A percentile compares a stretch with the other conserved stretches of the same genome.
Evolutionary conservation across 2,113 vertebrate species (phyloP).

Genomic region (Crocuta crocuta): DNA sequence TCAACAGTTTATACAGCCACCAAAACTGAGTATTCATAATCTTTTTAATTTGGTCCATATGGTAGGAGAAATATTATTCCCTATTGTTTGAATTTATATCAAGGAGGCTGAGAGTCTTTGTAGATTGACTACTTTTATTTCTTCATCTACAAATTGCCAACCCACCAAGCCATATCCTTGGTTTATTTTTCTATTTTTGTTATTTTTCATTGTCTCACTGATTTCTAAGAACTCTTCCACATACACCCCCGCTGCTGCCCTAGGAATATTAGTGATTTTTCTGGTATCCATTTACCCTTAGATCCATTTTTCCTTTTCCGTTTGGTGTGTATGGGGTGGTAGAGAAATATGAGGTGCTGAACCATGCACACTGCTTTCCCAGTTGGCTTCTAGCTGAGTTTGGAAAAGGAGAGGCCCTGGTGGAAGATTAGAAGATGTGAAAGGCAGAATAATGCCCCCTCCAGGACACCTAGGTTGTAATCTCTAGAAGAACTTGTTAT

Average conservation of each 20-base stretch:
- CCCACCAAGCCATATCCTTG: neutral
- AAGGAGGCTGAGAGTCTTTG: neutral
- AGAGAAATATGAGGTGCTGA: neutral
- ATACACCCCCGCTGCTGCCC: no score
- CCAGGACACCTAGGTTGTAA: neutral
- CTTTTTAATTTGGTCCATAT: neutral
- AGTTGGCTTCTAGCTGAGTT: neutral
- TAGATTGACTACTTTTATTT: neutral
- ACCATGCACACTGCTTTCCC: neutral
- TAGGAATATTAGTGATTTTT: neutral
- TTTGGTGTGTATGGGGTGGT: neutral
- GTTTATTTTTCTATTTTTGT: neutral
- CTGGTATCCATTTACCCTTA: neutral
- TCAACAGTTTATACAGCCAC: neutral
- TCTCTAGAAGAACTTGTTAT: neutral
- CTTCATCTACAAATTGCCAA: neutral
- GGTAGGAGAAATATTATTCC: neutral
- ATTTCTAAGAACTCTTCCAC: neutral
- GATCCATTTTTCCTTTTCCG: neutral
- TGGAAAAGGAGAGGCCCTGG: neutral
- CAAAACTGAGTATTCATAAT: neutral
- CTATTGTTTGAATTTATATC: neutral
- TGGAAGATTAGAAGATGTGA: neutral
- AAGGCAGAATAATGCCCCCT: neutral
- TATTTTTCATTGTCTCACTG: neutral